Conservation (phyloP, 2,797 vertebrate species). For the Pangasius mekongensis region DNA sequence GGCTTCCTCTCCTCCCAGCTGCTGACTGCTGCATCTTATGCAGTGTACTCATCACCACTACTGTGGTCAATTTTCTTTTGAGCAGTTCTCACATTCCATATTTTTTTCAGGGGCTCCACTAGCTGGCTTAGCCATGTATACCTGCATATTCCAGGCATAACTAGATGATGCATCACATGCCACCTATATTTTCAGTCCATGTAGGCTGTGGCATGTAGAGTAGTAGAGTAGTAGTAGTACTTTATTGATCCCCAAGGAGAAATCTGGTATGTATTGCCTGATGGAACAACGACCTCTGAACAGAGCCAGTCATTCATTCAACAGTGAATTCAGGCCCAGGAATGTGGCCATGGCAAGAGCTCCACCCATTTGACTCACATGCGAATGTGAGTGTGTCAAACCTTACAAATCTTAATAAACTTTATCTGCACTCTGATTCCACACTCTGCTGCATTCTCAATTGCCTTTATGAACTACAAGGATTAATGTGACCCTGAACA, state of each 20-base stretch:
- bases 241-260: no score
- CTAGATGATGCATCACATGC: neutral
- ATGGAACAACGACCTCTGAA: neutral
- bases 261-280: slow-evolving; percentile 5
- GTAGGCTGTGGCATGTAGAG: no score
- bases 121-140: neutral
- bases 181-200: neutral
- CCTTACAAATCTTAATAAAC: neutral
- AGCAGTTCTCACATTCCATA: neutral
- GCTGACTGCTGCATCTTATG: neutral
- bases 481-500: neutral
- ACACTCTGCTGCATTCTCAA: neutral
- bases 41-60: neutral
- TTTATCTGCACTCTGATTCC: neutral
- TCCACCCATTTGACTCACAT: neutral
- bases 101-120: neutral
- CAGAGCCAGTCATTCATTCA: neutral
- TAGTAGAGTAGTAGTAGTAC: no score
- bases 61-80: neutral
- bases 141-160: slow-evolving; percentile 12
- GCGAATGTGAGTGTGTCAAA: neutral
- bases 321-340: neutral
- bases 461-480: neutral
- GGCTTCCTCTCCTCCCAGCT: neutral
- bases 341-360: neutral